Evolutionary conservation across 64 coral and sea anemone species (phyloP), one percentile per base, ranked within the genome.

Genomic region (Pocillopora verrucosa): DNA sequence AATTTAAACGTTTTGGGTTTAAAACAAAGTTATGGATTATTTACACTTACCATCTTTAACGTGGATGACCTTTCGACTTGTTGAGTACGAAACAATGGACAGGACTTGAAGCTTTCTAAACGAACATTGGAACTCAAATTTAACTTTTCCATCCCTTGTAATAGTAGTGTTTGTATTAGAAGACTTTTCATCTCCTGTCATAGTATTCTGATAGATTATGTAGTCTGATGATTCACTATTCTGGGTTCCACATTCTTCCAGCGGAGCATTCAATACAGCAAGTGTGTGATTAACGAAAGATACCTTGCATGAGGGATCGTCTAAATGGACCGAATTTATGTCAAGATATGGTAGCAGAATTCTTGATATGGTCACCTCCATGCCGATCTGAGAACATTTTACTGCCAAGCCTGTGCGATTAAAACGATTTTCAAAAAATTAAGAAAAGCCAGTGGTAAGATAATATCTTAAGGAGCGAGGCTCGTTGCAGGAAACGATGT

Each of bases 51-150:
- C 61, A 85, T 56, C 65, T 9, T 60, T 37, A 15, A 65, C 58
- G 2, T 13, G 64, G 37, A 72, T 13, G 0, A 17, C 82, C 22
- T 85, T 85, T 57, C 22, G 16, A n/a, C 82, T 56, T 9, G 82
- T 10, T 57, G 82, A 85, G 70, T 68, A 85, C 13, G 82, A 85
- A 4, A 85, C 82, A 57, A 85, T 85, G 20, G 82, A 85, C 9
- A 85, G 36, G 24, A 85, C 65, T 57, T 85, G 82, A 45, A 85
- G 67, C 37, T 65, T 70, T 85, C 17, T 56, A 38, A 72, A 85
- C 2, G 65, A 72, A 72, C 82, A 85, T n/a, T 85, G 82, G 82
- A 85, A 85, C 36, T n/a, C 35, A 30, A 85, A 85, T 11, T 85
- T 38, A 1, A 85, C 5, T 57, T 38, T 19, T 9, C 82, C 82